Evolutionary conservation across 2,888 invertebrate species (phyloP).

Genomic region (Nymphalis urticae): DNA sequence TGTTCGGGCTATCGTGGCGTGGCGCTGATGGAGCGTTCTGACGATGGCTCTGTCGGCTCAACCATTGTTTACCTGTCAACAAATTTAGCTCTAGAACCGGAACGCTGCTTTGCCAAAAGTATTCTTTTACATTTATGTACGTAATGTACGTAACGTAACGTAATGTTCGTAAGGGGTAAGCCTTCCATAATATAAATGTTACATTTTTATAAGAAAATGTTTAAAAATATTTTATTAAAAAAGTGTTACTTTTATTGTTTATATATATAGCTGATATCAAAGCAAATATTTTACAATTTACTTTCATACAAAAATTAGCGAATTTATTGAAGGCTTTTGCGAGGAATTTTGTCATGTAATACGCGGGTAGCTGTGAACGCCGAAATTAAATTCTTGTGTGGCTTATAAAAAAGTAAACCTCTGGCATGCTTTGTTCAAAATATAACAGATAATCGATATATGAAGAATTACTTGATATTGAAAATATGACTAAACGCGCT

Average conservation of each 20-base stretch:
- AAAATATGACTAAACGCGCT: conserved; percentile 1
- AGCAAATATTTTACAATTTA: conserved; percentile 32
- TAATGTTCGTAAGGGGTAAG: too few species aligned
- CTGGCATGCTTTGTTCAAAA: conserved; percentile 31
- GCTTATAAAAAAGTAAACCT: conserved; percentile 41
- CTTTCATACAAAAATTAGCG: conserved; percentile 38
- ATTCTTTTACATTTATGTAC: neutral
- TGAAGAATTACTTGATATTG: conserved; percentile 8
- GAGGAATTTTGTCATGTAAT: conserved; percentile 50
- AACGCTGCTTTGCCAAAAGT: neutral
- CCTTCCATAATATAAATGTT: too few species aligned
- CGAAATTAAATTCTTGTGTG: conserved; percentile 53
- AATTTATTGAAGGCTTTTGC: conserved; percentile 53
- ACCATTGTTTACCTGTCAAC: conserved; percentile 61
- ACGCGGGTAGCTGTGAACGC: conserved; percentile 52
- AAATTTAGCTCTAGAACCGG: conserved; percentile 21
- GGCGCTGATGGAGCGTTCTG: conserved; percentile 60
- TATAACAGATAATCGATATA: conserved; percentile 25
- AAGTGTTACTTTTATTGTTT: conserved; percentile 12
- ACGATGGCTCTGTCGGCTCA: conserved; percentile 48
- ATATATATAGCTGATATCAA: conserved; percentile 18
- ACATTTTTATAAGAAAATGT: neutral
- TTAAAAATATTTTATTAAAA: conserved; percentile 1
- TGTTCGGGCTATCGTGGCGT: conserved; percentile 43
- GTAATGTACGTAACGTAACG: too few species aligned